Evolutionary conservation across 2,113 vertebrate genomes (phyloP), one percentile per base, ranked within the genome.

Genomic region (Lonchura striata): DNA sequence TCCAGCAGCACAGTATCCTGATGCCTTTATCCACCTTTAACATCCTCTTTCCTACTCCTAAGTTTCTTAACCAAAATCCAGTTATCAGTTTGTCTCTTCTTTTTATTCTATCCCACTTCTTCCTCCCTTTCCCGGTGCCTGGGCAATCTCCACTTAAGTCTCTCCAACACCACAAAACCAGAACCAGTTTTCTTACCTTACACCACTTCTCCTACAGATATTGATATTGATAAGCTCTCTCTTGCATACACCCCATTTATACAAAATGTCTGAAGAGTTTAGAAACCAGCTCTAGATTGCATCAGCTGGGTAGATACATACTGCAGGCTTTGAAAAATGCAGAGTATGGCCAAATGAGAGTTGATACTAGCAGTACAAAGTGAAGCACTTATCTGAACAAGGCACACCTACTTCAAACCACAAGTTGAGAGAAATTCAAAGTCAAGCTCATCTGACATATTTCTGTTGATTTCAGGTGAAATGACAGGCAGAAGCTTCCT

Each of bases 321-420:
- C 13, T 59, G 13, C 11, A 54, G 35, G 17, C 42, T 84, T 64
- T 42, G 35, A 47, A 79, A 85, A 54, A 21, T 82, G 11, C 5
- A 10, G 42, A 64, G 3, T 13, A 5, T 41, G 16, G 33, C 15
- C 28, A 69, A 42, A 44, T 25, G 20, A n/a, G 46, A n/a, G 46
- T 20, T 69, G 25, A 47, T 37, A 37, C 2, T 9, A 19, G 30
- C n/a, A 56, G 42, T 23, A 65, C 3, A 11, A 65, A 88, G n/a
- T 4, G 2, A 21, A 56, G 53, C 23, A 31, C 15, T 35, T 21
- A 28, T 13, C 13, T 60, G 54, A 78, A 41, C 13, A 59, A 68
- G 28, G 15, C 47, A n/a, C 0, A 0, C 4, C 15, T 47, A 14
- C 20, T 31, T 72, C 11, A 42, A 68, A 81, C 17, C 14, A 46